Evolutionary conservation across 2,888 invertebrate species (phyloP), one percentile per base, ranked within the genome.

Genomic region (Drosophila histrio): DNA sequence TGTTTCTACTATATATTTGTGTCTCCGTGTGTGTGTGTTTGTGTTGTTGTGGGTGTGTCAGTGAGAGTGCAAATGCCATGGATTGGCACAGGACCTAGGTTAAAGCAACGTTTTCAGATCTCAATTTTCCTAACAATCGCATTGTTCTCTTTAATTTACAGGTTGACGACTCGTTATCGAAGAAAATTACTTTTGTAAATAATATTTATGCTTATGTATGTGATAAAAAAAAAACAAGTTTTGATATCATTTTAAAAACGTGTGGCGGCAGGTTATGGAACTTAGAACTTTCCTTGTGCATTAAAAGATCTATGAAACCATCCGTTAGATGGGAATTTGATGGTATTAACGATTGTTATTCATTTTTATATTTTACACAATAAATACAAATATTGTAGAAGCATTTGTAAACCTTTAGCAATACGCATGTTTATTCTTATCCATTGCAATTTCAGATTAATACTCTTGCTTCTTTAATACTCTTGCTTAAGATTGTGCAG

Each of bases 31-130:
- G 7, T 53, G 0, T 21, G 17, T 39, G 28, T 50, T 9, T 24
- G 41, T 22, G 13, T 32, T 36, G 8, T 30, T 43, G 13, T 19
- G 17, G 17, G 28, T 22, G 50, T 34, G 52, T 24, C 26, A 47
- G 67, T 49, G 53, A 57, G 50, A 46, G 49, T 50, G 52, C 32
- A 28, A 39, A 39, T 57, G 57, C 11, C 47, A 47, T 34, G 34
- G 36, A 17, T 72, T 43, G 13, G 52, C 46, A 19, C 36, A 22
- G 43, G 34, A 32, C 6, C 30, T 36, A 39, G 49, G 22, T 54
- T 17, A 19, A 34, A 39, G 44, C 46, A 52, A 57, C 13, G 22
- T n/a, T 26, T 47, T 43, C 43, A 11, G 38, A 21, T 21, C 19
- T 9, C 6, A 21, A 15, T 36, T 41, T 30, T 13, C 21, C 19